Base-by-base conservation (phyloP, 2,113 vertebrate genomes). In the Corydoras maculifer region DNA sequence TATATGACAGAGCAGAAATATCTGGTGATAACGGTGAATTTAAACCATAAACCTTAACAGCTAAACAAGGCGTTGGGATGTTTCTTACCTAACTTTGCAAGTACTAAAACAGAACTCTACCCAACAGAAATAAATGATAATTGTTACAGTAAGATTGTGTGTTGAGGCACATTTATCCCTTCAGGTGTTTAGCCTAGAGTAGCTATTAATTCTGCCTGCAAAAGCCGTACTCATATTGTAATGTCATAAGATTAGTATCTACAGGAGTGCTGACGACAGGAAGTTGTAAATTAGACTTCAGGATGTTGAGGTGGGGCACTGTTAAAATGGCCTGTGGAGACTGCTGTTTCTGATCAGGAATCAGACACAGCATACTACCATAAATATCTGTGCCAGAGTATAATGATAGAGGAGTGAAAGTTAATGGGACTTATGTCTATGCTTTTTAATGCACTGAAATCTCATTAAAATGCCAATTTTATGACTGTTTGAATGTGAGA, bases 231-330 rank as follows among this genome's bases (percentile, higher is more conserved):
- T 63, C 62, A 25, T 62, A 64, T 63, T 51, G 62, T 55, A 69
- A 75, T 55, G 49, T 32, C 62, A 58, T 50, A 57, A 69, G 69
- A 75, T 70, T 54, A 71, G 43, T 30, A 62, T 69, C 49, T 75
- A 68, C 61, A 75, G 65, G 73, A 72, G 74, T 74, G 74, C 74
- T 70, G 78, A 79, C 65, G 68, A 70, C 70, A 74, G 77, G 77
- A 79, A 76, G 73, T 58, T 76, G 63, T 76, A 79, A 76, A 76
- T 74, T 70, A 68, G 32, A 54, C 58, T 62, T 14, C 70, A 79
- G 70, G 74, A 79, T 76, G 62, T 63, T 43, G 62, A 75, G 69
- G 35, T 69, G 70, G 70, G n/a, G 43, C 12, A 49, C n/a, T 31
- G 69, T 51, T 55, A 58, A 62, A 68, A 54, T 54, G 14, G 12